These are phyloP conservation scores for Prionailurus bengalensis DNA, from an alignment of 2,113 vertebrate genomes.

Conservation along the genomic window DNA sequence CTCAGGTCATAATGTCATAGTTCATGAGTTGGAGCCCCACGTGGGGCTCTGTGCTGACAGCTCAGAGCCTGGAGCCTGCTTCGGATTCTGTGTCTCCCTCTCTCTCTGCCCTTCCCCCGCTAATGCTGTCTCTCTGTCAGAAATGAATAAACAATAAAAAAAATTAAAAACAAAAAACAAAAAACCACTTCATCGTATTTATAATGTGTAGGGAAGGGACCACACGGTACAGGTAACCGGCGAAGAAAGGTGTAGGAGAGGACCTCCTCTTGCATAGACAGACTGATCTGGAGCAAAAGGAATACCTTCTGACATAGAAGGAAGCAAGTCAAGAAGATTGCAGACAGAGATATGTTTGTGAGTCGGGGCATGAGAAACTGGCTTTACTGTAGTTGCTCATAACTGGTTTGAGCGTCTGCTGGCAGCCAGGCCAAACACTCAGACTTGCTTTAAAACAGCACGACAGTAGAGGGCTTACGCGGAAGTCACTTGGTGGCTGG, in stretches of 20 bases:
- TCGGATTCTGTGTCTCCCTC: too few species aligned
- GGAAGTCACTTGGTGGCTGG: background rate
- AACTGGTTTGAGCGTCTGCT: background rate
- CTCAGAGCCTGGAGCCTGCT: too few species aligned
- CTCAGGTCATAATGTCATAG: too few species aligned
- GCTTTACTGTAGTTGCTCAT: background rate
- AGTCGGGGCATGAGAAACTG: background rate
- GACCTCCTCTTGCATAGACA: background rate
- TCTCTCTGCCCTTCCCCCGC: too few species aligned
- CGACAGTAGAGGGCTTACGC: background rate
- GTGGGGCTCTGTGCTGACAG: too few species aligned
- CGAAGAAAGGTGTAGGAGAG: background rate
- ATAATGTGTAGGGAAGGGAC: background rate
- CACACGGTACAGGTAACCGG: background rate
- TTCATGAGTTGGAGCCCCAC: too few species aligned
- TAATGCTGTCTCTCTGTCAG: too few species aligned
- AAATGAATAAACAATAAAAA: too few species aligned
- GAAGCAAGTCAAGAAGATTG: background rate
- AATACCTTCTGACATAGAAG: background rate
- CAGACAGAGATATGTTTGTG: background rate
- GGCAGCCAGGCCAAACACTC: background rate
- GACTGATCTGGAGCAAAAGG: background rate
- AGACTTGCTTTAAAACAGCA: background rate
- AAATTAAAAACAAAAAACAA: too few species aligned
- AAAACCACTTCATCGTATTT: background rate